Base-by-base conservation (phyloP, 2,888 invertebrate species). In the Dicroscelio sp. region DNA sequence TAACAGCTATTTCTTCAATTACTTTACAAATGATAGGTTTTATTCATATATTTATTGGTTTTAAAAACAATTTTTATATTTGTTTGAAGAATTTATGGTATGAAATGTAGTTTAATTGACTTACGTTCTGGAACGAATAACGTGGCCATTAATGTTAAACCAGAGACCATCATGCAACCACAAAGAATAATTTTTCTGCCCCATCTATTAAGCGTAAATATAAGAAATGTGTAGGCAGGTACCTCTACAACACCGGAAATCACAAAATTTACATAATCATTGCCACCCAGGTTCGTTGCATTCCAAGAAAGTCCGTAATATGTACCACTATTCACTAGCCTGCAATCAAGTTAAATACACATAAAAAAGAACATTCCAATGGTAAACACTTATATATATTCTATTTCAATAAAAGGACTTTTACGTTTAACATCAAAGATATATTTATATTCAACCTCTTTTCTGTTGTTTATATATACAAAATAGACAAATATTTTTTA, bases 231-330 rank as follows among this genome's bases (percentile, higher is more conserved):
- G 95, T 98, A 98, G 0, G 98, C 98, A 0, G 98, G 98, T 90
- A 98, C 97, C 97, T 98, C 98, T 0, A 98, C 98, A n/a, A 98
- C 97, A 4, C 98, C 98, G 10, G 98, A 98, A 93, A 98, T 97
- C 4, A 98, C 97, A 96, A 98, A 98, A 96, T 98, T 98, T 23
- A 98, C 94, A 94, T 98, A 98, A 83, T 97, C 97, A 96, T 98
- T 98, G 35, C 98, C 98, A 10, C 98, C 98, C 75, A 98, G 97
- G 95, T 97, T 98, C 73, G 98, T 98, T 4, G 98, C 98, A 95
- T 98, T 98, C 98, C 98, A 98, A 0, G 98, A 98, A 10, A 98
- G 96, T 0, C 98, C 98, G 95, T 98, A 98, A 96, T 98, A 98
- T 12, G 98, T 98, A 87, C 98, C 98, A 94, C 98, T 98, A 95